phyloP scores from a whole-genome alignment of 2,888 invertebrate species.

The Nudaria mundana region DNA sequence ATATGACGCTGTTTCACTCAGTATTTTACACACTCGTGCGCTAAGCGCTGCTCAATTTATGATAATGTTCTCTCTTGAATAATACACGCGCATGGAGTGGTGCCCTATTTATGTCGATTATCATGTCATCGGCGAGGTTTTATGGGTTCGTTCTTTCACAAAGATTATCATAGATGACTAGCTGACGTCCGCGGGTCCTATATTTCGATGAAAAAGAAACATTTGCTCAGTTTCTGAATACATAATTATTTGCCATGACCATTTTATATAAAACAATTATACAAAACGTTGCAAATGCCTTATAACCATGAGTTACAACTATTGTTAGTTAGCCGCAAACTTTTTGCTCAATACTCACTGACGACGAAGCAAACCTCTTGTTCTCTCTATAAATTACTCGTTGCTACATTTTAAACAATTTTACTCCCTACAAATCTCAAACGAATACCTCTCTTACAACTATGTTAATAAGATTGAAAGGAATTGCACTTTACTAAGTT shows the following conservation, averaged over 20 bases:
- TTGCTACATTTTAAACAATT: constrained; percentile 36
- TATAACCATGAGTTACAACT: too few relatives aligned
- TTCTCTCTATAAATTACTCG: constrained; percentile 58
- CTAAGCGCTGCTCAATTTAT: constrained; percentile 34
- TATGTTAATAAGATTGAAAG: rapidly evolving
- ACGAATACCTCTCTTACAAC: constrained; percentile 4
- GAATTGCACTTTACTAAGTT: constrained; percentile 8
- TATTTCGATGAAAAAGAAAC: background rate
- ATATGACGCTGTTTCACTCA: constrained; percentile 6
- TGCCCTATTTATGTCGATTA: constrained; percentile 30
- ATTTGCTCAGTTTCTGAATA: background rate
- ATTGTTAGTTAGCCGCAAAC: too few relatives aligned
- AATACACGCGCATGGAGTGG: constrained; percentile 35
- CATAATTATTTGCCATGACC: too few relatives aligned
- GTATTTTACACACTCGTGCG: constrained; percentile 12
- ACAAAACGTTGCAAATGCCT: too few relatives aligned
- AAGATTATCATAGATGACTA: background rate
- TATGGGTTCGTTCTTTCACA: constrained; percentile 14
- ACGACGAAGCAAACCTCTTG: constrained; percentile 9
- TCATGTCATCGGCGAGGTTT: constrained; percentile 26
- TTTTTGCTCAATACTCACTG: constrained; percentile 4
- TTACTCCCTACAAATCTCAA: background rate
- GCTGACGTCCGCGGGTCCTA: background rate
- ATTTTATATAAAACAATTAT: too few relatives aligned
- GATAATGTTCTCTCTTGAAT: constrained; percentile 36